Evolutionary conservation across 2,113 vertebrate species (phyloP).

Genomic region (Sakesphorus luctuosus): DNA sequence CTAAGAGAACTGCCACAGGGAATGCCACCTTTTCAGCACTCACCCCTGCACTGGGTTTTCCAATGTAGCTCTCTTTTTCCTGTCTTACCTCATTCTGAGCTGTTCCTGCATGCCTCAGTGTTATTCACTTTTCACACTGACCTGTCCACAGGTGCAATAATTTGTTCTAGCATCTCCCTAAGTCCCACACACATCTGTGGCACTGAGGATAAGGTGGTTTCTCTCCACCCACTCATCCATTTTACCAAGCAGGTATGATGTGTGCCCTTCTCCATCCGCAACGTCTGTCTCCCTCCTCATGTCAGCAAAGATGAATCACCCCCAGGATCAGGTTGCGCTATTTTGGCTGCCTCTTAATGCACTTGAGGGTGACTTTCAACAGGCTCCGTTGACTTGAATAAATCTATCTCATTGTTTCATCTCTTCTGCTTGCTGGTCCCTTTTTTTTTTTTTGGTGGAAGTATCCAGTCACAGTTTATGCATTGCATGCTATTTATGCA

Average conservation of each 20-base stretch:
- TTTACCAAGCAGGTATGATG: neutral
- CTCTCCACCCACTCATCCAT: neutral
- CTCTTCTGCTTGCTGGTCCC: neutral
- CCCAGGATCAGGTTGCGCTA: neutral
- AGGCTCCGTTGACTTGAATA: slow-evolving; percentile 6
- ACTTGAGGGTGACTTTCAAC: slow-evolving; percentile 28
- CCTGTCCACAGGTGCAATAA: neutral
- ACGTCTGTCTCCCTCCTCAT: neutral
- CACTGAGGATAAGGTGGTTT: fast-evolving
- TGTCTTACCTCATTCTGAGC: neutral
- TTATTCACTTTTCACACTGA: neutral
- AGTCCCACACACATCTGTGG: fast-evolving
- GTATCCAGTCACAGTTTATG: slow-evolving; percentile 22
- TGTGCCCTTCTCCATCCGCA: neutral
- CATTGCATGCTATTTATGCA: slow-evolving; percentile 21
- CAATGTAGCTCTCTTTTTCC: neutral
- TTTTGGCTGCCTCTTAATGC: neutral
- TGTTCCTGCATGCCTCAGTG: neutral
- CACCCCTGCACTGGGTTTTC: neutral
- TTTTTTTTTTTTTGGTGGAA: neutral
- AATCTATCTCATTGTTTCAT: neutral
- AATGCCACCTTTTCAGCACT: neutral
- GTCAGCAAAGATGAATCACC: neutral
- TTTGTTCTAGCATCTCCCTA: neutral
- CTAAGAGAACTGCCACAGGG: slow-evolving; percentile 12